Evolutionary conservation across 2,113 vertebrate species (phyloP).

Genomic region (Atrichornis clamosus): DNA sequence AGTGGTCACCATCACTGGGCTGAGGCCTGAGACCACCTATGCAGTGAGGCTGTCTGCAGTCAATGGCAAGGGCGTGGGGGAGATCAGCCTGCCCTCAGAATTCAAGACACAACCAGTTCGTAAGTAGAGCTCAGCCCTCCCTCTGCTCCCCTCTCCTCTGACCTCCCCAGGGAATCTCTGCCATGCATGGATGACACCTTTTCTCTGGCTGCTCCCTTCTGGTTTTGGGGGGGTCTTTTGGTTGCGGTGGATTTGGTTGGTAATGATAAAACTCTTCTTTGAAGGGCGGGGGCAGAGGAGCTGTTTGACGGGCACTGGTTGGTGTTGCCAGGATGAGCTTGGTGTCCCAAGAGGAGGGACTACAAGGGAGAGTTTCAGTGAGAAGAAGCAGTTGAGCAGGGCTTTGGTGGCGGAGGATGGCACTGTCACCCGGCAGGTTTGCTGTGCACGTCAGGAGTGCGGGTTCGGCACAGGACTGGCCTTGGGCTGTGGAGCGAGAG

Average conservation of each 20-base stretch:
- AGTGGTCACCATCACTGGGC: conserved; percentile 81
- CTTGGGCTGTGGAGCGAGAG: not conserved
- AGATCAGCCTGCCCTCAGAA: conserved; percentile 77
- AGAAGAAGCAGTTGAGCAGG: not conserved
- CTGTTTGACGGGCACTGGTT: not conserved
- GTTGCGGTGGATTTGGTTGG: not conserved
- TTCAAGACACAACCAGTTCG: conserved; percentile 95
- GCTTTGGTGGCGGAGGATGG: not conserved
- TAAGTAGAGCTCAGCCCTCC: conserved; percentile 78
- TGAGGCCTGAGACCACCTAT: conserved; percentile 89
- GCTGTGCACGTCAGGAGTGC: not conserved
- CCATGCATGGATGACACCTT: not conserved
- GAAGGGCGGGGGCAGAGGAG: not conserved
- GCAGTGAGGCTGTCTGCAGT: conserved; percentile 88
- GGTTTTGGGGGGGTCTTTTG: not conserved
- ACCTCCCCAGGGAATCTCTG: not conserved
- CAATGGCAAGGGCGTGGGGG: conserved; percentile 93
- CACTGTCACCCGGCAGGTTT: not conserved
- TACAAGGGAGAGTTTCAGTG: not conserved
- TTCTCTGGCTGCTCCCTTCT: not conserved
- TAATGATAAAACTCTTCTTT: not conserved
- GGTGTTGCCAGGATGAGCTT: not conserved
- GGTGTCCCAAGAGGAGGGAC: not conserved
- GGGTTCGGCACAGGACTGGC: not conserved
- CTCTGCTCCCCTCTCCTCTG: not conserved